These are phyloP conservation scores for Tribolium castaneum DNA, from an alignment of 1,140 invertebrate species.

Conservation along the genomic window DNA sequence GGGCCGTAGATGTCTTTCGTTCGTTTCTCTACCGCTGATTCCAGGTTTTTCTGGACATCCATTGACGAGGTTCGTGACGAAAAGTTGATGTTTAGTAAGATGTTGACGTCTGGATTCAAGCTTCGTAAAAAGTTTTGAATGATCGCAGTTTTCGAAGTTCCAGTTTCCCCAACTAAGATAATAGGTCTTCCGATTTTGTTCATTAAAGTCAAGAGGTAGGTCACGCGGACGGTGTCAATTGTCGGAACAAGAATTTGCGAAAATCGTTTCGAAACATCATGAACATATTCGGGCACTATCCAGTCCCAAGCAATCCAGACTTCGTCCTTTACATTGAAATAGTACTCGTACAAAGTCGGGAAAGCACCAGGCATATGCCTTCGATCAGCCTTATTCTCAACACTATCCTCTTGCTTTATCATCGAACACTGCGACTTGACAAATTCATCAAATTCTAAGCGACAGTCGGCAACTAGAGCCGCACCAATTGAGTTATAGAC, in stretches of 20 bases:
- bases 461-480: slow-evolving; percentile 74
- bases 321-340: slow-evolving; percentile 74
- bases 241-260: slow-evolving; percentile 90
- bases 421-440: slow-evolving; percentile 81
- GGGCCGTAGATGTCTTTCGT: slow-evolving; percentile 92
- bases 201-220: slow-evolving; percentile 83
- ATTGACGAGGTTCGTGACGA: slow-evolving; percentile 89
- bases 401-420: slow-evolving; percentile 72
- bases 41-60: slow-evolving; percentile 88
- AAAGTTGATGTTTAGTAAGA: slow-evolving; percentile 87
- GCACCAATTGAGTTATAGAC: slow-evolving; percentile 89
- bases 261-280: slow-evolving; percentile 77
- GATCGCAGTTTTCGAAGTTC: slow-evolving; percentile 91
- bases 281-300: slow-evolving; percentile 79
- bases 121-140: slow-evolving; percentile 82
- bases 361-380: slow-evolving; percentile 76
- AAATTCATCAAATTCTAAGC: slow-evolving; percentile 80
- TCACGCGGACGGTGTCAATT: slow-evolving; percentile 83
- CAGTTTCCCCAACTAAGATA: slow-evolving; percentile 87
- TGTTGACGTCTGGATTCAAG: slow-evolving; percentile 74
- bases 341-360: slow-evolving; percentile 84
- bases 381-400: slow-evolving; percentile 73
- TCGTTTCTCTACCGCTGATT: slow-evolving; percentile 87
- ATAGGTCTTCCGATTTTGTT: slow-evolving; percentile 81
- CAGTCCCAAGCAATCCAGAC: slow-evolving; percentile 89